These are phyloP conservation scores for Sphaerophoria taeniata DNA, from an alignment of 2,888 invertebrate genomes.

Conservation along the genomic window DNA sequence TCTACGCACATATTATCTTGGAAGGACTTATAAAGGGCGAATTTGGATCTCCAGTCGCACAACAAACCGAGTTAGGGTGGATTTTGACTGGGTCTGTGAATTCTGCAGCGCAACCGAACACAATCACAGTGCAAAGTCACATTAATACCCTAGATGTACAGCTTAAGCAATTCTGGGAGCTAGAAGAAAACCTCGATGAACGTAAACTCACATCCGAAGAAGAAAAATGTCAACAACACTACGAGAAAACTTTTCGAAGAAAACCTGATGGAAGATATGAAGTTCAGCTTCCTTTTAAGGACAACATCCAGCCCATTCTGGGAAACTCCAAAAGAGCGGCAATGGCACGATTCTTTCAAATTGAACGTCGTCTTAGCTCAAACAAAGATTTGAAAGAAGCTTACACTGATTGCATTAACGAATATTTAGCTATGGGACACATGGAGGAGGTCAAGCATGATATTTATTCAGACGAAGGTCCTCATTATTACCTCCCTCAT, in stretches of 20 bases:
- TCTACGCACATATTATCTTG: slow-evolving; percentile 23
- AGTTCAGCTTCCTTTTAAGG: slow-evolving; percentile 28
- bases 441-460: not conserved
- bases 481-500: slow-evolving; percentile 6
- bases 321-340: slow-evolving; percentile 27
- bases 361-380: not conserved
- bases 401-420: not conserved
- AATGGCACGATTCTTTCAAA: slow-evolving; percentile 29
- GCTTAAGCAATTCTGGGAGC: slow-evolving; percentile 27
- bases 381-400: not conserved
- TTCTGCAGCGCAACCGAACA: not conserved
- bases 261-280: slow-evolving; percentile 21
- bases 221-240: slow-evolving; percentile 19
- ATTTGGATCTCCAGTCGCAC: slow-evolving; percentile 23
- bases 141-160: slow-evolving; percentile 1
- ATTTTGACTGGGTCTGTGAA: slow-evolving; percentile 20
- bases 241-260: not conserved
- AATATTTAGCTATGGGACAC: not conserved
- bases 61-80: slow-evolving; percentile 34
- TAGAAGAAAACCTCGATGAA: slow-evolving; percentile 18
- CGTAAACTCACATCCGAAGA: slow-evolving; percentile 2
- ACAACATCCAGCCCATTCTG: slow-evolving; percentile 1
- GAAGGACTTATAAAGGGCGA: slow-evolving; percentile 16
- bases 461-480: not conserved
- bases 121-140: slow-evolving; percentile 23